Conservation (phyloP, 2,888 invertebrate species). For the Xestoiulus laeticollis region DNA sequence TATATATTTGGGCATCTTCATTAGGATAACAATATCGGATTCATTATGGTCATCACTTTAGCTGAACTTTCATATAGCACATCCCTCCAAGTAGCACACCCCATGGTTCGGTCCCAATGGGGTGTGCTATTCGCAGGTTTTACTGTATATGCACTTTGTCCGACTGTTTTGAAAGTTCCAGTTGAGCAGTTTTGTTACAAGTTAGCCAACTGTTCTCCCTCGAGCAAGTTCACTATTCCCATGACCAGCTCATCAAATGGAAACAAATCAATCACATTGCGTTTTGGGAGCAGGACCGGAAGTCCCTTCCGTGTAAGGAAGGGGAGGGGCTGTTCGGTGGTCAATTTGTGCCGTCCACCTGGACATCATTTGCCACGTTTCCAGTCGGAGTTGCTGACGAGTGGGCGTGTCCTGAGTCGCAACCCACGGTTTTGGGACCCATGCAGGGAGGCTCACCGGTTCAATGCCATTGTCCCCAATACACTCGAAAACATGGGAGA, state of each 20-base stretch:
- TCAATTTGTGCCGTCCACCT: background rate
- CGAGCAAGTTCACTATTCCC: background rate
- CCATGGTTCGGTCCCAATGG: no score
- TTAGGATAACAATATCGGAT: no score
- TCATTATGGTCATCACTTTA: no score
- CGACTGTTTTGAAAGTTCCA: no score
- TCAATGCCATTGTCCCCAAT: background rate
- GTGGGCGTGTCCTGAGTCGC: background rate
- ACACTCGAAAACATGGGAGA: background rate
- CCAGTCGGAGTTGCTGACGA: background rate
- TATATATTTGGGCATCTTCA: no score
- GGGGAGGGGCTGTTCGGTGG: background rate
- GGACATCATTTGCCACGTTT: background rate
- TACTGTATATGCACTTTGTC: no score
- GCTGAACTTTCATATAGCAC: no score
- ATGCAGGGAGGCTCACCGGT: background rate
- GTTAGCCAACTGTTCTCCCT: no score
- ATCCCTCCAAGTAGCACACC: no score
- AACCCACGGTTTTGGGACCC: background rate
- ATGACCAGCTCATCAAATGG: background rate
- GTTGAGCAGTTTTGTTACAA: no score
- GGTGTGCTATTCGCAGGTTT: no score
- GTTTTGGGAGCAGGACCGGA: background rate
- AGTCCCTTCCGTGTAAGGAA: background rate
- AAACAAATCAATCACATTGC: background rate